A percentile compares a stretch with the other conserved stretches of the same genome.
These are phyloP conservation scores for Serrognathus titanus DNA, from an alignment of 2,888 invertebrate genomes.

Conservation along the genomic window DNA sequence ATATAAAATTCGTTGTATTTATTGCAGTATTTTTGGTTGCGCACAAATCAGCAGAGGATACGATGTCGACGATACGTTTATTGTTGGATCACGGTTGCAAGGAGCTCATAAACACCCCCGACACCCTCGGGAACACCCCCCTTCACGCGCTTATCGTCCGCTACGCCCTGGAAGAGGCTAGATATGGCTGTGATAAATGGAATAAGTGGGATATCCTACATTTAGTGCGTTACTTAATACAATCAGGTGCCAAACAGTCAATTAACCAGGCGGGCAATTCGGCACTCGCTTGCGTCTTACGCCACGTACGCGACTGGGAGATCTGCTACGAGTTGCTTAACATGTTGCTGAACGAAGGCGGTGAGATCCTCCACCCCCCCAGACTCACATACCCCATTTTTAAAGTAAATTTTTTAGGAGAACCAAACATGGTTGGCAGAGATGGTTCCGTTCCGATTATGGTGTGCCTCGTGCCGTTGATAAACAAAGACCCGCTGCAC, in stretches of 20 bases:
- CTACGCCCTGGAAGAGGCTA: conserved; percentile 66
- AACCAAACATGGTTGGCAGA: conserved; percentile 67
- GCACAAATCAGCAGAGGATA: conserved; percentile 68
- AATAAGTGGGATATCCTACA: conserved; percentile 73
- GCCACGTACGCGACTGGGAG: conserved; percentile 69
- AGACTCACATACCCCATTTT: not conserved
- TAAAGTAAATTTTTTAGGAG: conserved; percentile 43
- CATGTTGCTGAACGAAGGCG: conserved; percentile 59
- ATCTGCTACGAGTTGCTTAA: conserved; percentile 59
- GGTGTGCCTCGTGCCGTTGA: conserved; percentile 70
- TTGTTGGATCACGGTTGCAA: conserved; percentile 70
- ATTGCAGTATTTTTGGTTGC: conserved; percentile 62
- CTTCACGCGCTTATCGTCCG: conserved; percentile 63
- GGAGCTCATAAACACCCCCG: conserved; percentile 69
- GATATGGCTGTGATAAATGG: conserved; percentile 66
- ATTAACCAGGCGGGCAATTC: conserved; percentile 69
- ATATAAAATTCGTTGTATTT: no score
- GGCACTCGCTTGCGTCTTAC: conserved; percentile 66
- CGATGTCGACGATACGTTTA: conserved; percentile 64
- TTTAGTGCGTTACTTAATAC: conserved; percentile 59
- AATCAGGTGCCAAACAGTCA: conserved; percentile 63
- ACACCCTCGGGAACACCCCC: conserved; percentile 70
- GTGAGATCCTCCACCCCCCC: conserved; percentile 40
- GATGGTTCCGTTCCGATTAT: conserved; percentile 72
- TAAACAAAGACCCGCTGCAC: conserved; percentile 70